Conservation (phyloP, 2,797 vertebrate genomes). For the Stomatorhinus walkeri region DNA sequence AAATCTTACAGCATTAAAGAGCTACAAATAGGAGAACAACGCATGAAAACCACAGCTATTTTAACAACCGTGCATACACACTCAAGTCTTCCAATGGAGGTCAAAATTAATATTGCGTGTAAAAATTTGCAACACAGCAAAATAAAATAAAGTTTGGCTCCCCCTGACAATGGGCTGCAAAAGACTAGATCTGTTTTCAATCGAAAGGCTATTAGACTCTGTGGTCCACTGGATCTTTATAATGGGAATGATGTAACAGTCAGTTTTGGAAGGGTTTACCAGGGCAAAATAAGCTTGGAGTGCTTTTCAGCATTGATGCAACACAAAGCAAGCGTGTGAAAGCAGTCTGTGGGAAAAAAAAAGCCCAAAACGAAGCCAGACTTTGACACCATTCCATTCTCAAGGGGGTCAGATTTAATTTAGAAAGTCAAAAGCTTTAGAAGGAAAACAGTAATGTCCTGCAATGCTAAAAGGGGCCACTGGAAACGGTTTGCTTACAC, state of each 20-base stretch:
- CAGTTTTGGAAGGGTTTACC: constrained; percentile 19
- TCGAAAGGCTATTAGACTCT: constrained; percentile 19
- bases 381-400: neutral
- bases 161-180: constrained; percentile 4
- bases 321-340: constrained; percentile 20
- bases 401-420: constrained; percentile 17
- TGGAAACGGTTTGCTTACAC: neutral
- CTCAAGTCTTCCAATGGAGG: neutral
- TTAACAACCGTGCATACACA: neutral
- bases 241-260: constrained; percentile 25
- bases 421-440: constrained; percentile 8
- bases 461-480: neutral
- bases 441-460: neutral
- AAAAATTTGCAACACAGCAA: neutral
- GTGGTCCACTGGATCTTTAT: constrained; percentile 12
- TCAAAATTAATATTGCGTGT: constrained; percentile 7
- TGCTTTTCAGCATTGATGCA: constrained; percentile 9
- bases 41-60: neutral
- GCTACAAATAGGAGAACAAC: neutral
- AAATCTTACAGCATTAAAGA: neutral
- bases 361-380: constrained; percentile 10
- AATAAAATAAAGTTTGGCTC: neutral
- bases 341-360: constrained; percentile 14
- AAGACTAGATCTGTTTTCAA: constrained; percentile 24
- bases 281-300: constrained; percentile 18